phyloP scores from a whole-genome alignment of 2,888 invertebrate genomes.

The Tribolium freemani region DNA sequence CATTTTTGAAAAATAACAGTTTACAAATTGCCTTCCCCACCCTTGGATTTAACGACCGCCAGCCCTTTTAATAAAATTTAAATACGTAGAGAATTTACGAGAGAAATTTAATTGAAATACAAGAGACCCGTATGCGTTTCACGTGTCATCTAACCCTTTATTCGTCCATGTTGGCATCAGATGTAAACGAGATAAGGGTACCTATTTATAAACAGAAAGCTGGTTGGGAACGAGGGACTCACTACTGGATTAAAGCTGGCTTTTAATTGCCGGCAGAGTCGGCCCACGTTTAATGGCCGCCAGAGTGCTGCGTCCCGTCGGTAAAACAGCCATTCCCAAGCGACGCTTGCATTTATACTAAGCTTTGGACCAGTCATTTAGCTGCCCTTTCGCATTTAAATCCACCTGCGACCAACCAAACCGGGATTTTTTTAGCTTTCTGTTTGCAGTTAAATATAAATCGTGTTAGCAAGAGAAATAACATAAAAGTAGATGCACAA shows the following conservation, averaged over 20 bases:
- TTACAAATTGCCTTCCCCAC: not conserved
- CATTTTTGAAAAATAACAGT: not conserved
- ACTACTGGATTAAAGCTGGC: constrained; percentile 59
- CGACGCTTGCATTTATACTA: constrained; percentile 56
- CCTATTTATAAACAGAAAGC: constrained; percentile 54
- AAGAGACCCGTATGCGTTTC: constrained; percentile 48
- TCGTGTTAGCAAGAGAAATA: not conserved
- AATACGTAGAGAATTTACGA: constrained; percentile 33
- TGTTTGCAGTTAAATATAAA: not conserved
- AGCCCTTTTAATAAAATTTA: constrained; percentile 49
- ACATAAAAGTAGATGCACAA: not conserved
- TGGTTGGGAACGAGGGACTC: constrained; percentile 48
- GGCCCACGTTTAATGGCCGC: constrained; percentile 60
- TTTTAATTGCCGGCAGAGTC: constrained; percentile 61
- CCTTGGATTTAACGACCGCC: not conserved
- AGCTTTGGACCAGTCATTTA: not conserved
- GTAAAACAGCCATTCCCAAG: constrained; percentile 60
- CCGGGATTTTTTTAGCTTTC: not conserved
- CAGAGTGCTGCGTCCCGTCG: constrained; percentile 57
- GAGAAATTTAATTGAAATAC: constrained; percentile 45
- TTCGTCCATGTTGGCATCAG: constrained; percentile 52
- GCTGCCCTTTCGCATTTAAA: too few species aligned
- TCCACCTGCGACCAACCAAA: not conserved
- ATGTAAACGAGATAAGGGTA: constrained; percentile 54
- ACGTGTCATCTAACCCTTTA: constrained; percentile 50